Evolutionary conservation across 1,140 invertebrate species (phyloP).

Genomic region (Anoplolepis gracilipes): DNA sequence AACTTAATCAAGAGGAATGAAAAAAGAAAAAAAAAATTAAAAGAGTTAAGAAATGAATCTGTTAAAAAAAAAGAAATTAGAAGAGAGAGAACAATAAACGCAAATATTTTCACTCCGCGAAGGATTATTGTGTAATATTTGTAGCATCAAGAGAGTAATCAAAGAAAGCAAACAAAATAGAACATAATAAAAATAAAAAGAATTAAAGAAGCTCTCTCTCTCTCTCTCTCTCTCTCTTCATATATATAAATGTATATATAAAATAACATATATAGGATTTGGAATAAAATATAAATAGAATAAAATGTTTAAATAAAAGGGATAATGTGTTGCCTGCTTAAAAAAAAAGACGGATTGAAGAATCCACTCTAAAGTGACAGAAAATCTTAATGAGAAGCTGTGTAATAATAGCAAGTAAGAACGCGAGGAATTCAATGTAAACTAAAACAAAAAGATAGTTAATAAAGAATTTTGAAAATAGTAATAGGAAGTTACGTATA

Average conservation of each 20-base stretch:
- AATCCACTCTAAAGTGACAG: neutral
- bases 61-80: neutral
- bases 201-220: neutral
- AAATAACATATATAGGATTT: slow-evolving; percentile 22
- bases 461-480: slow-evolving; percentile 44
- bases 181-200: slow-evolving; percentile 12
- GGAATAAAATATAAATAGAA: slow-evolving; percentile 40
- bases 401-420: slow-evolving; percentile 13
- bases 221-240: no score
- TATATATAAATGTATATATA: no score
- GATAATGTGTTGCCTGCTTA: neutral
- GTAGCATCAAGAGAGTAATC: neutral
- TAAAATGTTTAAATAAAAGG: slow-evolving; percentile 21
- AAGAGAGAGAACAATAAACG: neutral
- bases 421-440: neutral
- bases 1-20: neutral
- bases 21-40: neutral
- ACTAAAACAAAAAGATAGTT: slow-evolving; percentile 13
- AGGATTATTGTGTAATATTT: slow-evolving; percentile 17
- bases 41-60: neutral
- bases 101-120: neutral
- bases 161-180: neutral
- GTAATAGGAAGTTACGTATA: neutral
- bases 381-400: slow-evolving; percentile 39
- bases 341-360: neutral